A percentile compares a stretch with the other conserved stretches of the same genome.
phyloP scores from a whole-genome alignment of 2,888 invertebrate species.

The Rhagium mordax region DNA sequence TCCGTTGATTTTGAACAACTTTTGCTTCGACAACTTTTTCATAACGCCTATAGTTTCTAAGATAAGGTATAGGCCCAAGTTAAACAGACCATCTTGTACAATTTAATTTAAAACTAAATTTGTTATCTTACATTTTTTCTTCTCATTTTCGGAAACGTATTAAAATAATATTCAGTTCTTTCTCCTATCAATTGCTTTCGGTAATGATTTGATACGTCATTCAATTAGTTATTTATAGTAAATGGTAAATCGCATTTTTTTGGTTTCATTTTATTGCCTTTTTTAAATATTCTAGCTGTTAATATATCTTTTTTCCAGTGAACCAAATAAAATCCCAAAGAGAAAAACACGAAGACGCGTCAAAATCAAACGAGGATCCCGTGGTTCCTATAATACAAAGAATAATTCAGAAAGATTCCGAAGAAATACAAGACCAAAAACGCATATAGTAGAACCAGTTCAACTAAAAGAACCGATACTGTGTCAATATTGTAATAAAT shows the following conservation, averaged over 20 bases:
- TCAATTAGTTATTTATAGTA: neutral
- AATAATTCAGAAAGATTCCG: neutral
- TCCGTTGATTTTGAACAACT: no score
- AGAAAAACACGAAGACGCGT: neutral
- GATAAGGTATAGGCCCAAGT: no score
- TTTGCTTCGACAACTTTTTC: no score
- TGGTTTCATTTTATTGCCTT: neutral
- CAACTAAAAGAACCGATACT: conserved; percentile 1
- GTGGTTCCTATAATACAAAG: neutral
- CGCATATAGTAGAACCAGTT: neutral
- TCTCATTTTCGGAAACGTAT: no score
- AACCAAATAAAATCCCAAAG: neutral
- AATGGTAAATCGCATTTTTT: neutral
- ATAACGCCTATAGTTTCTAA: no score
- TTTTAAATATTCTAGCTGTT: neutral
- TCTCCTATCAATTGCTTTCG: no score
- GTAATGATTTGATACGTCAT: no score
- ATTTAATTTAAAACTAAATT: no score
- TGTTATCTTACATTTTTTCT: neutral
- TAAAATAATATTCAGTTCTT: no score
- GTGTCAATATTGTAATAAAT: conserved; percentile 62
- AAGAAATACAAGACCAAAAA: neutral
- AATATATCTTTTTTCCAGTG: neutral
- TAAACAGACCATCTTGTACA: no score
- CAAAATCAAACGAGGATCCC: neutral